These are phyloP conservation scores for Corvus moneduloides DNA, from an alignment of 2,113 vertebrate genomes.

Conservation along the genomic window DNA sequence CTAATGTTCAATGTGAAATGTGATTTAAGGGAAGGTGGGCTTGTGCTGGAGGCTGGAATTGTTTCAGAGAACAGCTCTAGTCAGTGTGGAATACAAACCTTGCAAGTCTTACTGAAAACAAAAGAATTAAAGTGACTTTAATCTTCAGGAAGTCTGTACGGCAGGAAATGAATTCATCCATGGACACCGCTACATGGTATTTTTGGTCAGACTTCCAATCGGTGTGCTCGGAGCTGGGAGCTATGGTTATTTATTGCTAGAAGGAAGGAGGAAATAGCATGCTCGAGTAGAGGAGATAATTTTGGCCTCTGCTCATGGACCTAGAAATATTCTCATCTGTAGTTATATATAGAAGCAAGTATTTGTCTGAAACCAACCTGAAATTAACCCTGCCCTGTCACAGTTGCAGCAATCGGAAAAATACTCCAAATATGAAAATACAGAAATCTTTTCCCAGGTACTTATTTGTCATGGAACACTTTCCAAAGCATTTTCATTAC, in stretches of 20 bases:
- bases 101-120: neutral
- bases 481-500: neutral
- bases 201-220: neutral
- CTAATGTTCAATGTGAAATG: neutral
- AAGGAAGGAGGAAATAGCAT: neutral
- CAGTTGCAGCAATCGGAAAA: neutral
- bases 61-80: neutral
- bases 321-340: neutral
- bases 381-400: neutral
- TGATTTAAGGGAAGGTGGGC: neutral
- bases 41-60: neutral
- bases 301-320: neutral
- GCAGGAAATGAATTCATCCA: neutral
- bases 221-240: neutral
- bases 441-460: neutral
- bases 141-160: neutral
- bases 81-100: neutral
- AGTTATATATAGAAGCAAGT: neutral
- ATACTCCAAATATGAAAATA: neutral
- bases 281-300: neutral
- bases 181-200: rapidly evolving
- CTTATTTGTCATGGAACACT: neutral
- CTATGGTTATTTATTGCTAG: neutral
- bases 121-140: neutral
- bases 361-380: neutral